phyloP scores from a whole-genome alignment of 1,140 invertebrate species.

The Caenorhabditis brenneri region DNA sequence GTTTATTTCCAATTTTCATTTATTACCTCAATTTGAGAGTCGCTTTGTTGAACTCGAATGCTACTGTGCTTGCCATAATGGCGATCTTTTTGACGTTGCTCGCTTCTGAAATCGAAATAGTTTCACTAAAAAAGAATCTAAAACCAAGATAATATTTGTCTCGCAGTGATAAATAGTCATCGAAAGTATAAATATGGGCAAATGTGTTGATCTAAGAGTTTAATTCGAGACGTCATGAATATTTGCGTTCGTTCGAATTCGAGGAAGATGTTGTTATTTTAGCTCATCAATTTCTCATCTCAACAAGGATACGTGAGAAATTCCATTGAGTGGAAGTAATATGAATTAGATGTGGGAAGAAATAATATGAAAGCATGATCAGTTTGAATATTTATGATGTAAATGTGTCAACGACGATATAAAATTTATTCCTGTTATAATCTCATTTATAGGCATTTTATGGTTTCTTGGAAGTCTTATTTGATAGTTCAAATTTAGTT shows the following conservation, averaged over 20 bases:
- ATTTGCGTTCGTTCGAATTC: too few species aligned
- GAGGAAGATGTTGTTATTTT: too few species aligned
- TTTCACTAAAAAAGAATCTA: too few species aligned
- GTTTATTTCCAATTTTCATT: background rate
- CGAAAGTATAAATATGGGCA: too few species aligned
- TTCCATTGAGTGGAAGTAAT: background rate
- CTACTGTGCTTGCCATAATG: conserved; percentile 18
- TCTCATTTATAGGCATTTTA: background rate
- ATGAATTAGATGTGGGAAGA: background rate
- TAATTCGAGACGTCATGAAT: too few species aligned
- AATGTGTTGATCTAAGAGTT: too few species aligned
- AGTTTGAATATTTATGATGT: conserved; percentile 32
- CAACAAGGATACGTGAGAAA: background rate
- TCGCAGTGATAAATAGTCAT: too few species aligned
- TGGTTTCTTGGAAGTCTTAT: background rate
- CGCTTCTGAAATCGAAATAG: conserved; percentile 11
- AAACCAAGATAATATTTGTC: too few species aligned
- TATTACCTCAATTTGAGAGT: conserved; percentile 3
- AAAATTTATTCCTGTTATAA: background rate
- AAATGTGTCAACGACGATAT: background rate
- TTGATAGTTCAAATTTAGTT: background rate
- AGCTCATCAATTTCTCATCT: too few species aligned
- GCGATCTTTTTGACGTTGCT: conserved; percentile 22
- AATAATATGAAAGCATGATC: background rate
- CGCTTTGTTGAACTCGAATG: conserved; percentile 34